A percentile compares a stretch with the other conserved stretches of the same genome.
Conservation (phyloP, 2,888 invertebrate genomes). For the Marronus borbonicus region DNA sequence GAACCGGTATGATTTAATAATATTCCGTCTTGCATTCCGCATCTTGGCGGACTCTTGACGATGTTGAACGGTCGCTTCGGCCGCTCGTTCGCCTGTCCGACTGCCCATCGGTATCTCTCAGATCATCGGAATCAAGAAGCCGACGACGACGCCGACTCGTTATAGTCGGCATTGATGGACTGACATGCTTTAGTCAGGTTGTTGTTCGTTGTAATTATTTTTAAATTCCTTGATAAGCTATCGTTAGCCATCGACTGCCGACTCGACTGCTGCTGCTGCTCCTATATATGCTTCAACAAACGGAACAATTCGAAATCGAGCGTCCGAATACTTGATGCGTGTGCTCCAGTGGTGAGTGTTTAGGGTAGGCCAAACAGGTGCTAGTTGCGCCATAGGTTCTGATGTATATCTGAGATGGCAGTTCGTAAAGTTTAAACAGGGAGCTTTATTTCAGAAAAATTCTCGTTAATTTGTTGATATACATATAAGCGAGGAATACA, state of each 20-base stretch:
- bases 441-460: no score
- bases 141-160: slow-evolving; percentile 53
- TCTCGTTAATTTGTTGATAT: no score
- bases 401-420: no score
- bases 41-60: slow-evolving; percentile 16
- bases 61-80: slow-evolving; percentile 4
- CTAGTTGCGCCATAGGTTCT: no score
- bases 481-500: no score
- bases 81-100: slow-evolving; percentile 26
- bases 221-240: slow-evolving; percentile 69
- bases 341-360: background rate
- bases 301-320: slow-evolving; percentile 6
- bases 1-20: slow-evolving; percentile 46
- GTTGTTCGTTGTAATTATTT: slow-evolving; percentile 68
- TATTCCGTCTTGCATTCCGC: slow-evolving; percentile 29
- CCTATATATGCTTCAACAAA: background rate
- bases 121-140: slow-evolving; percentile 46
- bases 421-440: no score
- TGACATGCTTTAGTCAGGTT: slow-evolving; percentile 64
- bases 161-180: slow-evolving; percentile 64
- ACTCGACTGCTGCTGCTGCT: slow-evolving; percentile 15
- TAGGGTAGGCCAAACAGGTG: no score
- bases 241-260: slow-evolving; percentile 63
- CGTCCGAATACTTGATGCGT: slow-evolving; percentile 2
- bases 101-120: slow-evolving; percentile 48